These are phyloP conservation scores for Heterohyrax brucei DNA, from an alignment of 2,797 vertebrate species.

Conservation along the genomic window DNA sequence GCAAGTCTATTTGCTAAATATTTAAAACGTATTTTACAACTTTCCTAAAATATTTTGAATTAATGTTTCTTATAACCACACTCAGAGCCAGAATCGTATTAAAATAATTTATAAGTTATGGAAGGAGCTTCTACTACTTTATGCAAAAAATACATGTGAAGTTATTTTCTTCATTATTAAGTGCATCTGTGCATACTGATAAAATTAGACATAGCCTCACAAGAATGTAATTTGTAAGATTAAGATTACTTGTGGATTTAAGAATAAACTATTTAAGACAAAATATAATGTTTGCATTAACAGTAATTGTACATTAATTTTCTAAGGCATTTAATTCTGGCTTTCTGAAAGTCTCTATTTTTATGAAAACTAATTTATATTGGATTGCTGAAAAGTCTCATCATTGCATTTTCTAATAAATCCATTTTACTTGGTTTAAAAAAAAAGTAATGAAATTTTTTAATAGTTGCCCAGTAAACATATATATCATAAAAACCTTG, in stretches of 20 bases:
- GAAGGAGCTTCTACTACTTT: slow-evolving; percentile 83
- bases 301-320: slow-evolving; percentile 77
- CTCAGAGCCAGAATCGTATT: slow-evolving; percentile 76
- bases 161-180: slow-evolving; percentile 86
- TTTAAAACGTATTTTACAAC: background rate
- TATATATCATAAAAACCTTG: slow-evolving; percentile 59
- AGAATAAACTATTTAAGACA: slow-evolving; percentile 73
- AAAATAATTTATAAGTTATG: slow-evolving; percentile 87
- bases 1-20: slow-evolving; percentile 40
- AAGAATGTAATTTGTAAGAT: slow-evolving; percentile 82
- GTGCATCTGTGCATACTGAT: slow-evolving; percentile 80
- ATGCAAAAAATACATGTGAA: slow-evolving; percentile 84
- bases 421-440: slow-evolving; percentile 64
- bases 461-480: slow-evolving; percentile 66
- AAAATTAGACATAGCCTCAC: slow-evolving; percentile 85
- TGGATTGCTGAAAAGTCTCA: slow-evolving; percentile 33
- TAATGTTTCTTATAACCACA: slow-evolving; percentile 68
- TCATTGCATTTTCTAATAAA: slow-evolving; percentile 73
- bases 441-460: slow-evolving; percentile 70
- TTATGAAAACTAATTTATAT: slow-evolving; percentile 79
- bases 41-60: slow-evolving; percentile 76
- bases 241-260: slow-evolving; percentile 79
- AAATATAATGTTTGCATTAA: slow-evolving; percentile 67
- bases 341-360: slow-evolving; percentile 28
- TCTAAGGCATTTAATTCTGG: slow-evolving; percentile 73